Percentiles rank a stretch among this genome's conserved stretches.
Conservation (phyloP, 1,140 invertebrate genomes). For the Trachymyrmex cornetzi region DNA sequence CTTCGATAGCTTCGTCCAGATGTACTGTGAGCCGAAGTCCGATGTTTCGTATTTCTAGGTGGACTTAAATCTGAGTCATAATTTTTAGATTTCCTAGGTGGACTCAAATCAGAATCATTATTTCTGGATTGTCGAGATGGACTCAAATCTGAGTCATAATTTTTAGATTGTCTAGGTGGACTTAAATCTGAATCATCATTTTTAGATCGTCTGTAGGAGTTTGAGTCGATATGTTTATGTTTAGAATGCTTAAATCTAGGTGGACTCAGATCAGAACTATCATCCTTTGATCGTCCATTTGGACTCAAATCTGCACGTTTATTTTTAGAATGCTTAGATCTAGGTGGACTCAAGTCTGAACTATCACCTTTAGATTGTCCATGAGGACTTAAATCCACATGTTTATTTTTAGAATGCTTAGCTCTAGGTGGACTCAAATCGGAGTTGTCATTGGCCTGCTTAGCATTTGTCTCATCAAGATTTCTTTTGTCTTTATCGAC, state of each 20-base stretch:
- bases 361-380: slow-evolving; percentile 62
- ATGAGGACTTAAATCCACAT: slow-evolving; percentile 61
- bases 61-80: slow-evolving; percentile 81
- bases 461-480: not conserved
- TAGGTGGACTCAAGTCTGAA: slow-evolving; percentile 38
- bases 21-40: slow-evolving; percentile 59
- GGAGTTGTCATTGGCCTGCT: not conserved
- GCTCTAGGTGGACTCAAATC: slow-evolving; percentile 37
- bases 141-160: slow-evolving; percentile 65
- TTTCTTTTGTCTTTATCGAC: slow-evolving; percentile 48
- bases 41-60: slow-evolving; percentile 75
- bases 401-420: slow-evolving; percentile 24
- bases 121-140: slow-evolving; percentile 67
- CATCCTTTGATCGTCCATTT: slow-evolving; percentile 63
- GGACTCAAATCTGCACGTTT: slow-evolving; percentile 60
- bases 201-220: slow-evolving; percentile 65
- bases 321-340: slow-evolving; percentile 22
- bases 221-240: slow-evolving; percentile 37
- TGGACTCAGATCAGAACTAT: slow-evolving; percentile 31
- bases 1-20: slow-evolving; percentile 47
- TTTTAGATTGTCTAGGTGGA: slow-evolving; percentile 67
- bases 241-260: slow-evolving; percentile 19
- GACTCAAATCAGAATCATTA: slow-evolving; percentile 67
- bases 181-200: slow-evolving; percentile 69
- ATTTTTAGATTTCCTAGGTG: slow-evolving; percentile 69